phyloP scores from a whole-genome alignment of 2,113 vertebrate genomes.

The Chrysochloris asiatica region DNA sequence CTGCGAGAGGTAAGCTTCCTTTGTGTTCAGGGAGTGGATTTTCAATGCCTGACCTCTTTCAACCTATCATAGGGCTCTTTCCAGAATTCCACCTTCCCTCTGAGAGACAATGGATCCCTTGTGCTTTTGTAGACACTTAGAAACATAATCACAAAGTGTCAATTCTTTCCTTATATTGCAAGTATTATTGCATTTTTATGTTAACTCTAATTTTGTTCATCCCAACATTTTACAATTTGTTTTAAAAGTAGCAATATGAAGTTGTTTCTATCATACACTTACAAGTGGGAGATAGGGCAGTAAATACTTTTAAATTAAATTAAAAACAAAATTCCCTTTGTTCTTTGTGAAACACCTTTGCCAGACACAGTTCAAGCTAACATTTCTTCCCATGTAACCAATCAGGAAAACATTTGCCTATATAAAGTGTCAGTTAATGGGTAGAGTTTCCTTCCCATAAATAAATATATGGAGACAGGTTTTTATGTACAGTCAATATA shows the following conservation, averaged over 20 bases:
- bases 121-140: constrained; percentile 9
- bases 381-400: not conserved
- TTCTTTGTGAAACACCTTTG: constrained; percentile 25
- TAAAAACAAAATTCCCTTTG: not conserved
- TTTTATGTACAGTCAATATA: not conserved
- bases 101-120: not conserved
- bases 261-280: not conserved
- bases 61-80: not conserved
- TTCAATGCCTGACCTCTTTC: not conserved
- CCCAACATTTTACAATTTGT: too few species aligned
- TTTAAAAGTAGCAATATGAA: too few species aligned
- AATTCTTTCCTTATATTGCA: constrained; percentile 39
- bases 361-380: not conserved
- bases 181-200: too few species aligned
- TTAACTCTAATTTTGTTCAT: too few species aligned
- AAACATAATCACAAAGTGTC: constrained; percentile 28
- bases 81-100: constrained; percentile 33
- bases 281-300: not conserved
- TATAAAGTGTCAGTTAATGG: not conserved
- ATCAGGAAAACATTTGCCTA: not conserved
- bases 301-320: not conserved
- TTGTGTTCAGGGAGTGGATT: not conserved
- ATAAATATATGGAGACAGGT: not conserved
- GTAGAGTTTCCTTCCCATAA: not conserved
- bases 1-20: constrained; percentile 91